Conservation (phyloP, 1,140 invertebrate species). For the Drosophila lowei region DNA sequence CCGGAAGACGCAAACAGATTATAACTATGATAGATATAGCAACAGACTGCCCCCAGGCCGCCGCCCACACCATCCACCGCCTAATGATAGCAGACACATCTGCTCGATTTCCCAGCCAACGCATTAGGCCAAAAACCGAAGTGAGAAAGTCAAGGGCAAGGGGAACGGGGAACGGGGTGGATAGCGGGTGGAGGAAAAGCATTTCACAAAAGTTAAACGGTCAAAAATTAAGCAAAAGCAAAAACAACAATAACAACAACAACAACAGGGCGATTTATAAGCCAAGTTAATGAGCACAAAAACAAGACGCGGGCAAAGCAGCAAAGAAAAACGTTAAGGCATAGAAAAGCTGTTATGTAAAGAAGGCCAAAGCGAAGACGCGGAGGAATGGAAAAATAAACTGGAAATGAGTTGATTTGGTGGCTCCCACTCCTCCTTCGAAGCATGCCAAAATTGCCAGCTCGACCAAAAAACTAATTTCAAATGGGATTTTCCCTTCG, state of each 20-base stretch:
- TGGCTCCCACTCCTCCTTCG: background rate
- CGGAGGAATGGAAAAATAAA: conserved; percentile 29
- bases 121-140: conserved; percentile 58
- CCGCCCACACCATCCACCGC: conserved; percentile 1
- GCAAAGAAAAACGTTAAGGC: conserved; percentile 16
- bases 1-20: conserved; percentile 13
- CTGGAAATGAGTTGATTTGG: conserved; percentile 41
- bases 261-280: conserved; percentile 44
- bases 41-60: background rate
- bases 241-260: conserved; percentile 15
- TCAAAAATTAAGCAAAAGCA: conserved; percentile 67
- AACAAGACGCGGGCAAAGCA: conserved; percentile 20
- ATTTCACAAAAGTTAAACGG: conserved; percentile 70
- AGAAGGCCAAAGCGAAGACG: conserved; percentile 5
- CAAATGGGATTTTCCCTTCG: conserved; percentile 31
- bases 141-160: conserved; percentile 3
- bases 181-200: conserved; percentile 19
- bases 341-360: conserved; percentile 39
- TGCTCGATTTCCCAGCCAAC: conserved; percentile 64
- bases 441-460: conserved; percentile 48
- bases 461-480: conserved; percentile 71
- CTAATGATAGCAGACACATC: conserved; percentile 67
- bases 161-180: background rate
- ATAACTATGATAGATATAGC: conserved; percentile 39
- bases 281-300: conserved; percentile 70